Evolutionary conservation across 2,113 vertebrate species (phyloP).

Genomic region (Clarias macrocephalus): DNA sequence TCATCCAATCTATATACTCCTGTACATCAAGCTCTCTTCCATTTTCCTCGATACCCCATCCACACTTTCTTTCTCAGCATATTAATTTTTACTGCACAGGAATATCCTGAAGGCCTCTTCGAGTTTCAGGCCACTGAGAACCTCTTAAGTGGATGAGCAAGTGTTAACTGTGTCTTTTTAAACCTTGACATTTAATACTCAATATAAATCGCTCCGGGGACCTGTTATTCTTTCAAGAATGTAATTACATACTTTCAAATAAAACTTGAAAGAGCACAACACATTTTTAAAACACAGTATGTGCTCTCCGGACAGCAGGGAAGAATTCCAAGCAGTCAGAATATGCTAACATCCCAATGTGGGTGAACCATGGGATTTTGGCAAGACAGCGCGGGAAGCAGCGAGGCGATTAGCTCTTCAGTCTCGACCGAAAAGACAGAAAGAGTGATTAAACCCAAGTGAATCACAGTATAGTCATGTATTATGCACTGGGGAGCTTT

Average conservation of each 20-base stretch:
- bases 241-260: constrained; percentile 99
- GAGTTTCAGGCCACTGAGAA: constrained; percentile 58
- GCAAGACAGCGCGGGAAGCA: constrained; percentile 43
- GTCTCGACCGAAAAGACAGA: constrained; percentile 7
- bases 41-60: not conserved
- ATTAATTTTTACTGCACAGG: constrained; percentile 54
- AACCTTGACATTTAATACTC: constrained; percentile 94
- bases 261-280: constrained; percentile 98
- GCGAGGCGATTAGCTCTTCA: constrained; percentile 17
- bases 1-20: not conserved
- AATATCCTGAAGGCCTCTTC: constrained; percentile 49
- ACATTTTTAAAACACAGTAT: constrained; percentile 97
- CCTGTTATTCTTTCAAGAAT: constrained; percentile 98
- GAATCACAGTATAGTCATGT: constrained; percentile 14
- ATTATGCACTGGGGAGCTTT: not conserved
- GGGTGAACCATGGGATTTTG: constrained; percentile 61
- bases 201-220: constrained; percentile 90
- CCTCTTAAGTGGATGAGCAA: constrained; percentile 61
- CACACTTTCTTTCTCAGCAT: constrained; percentile 32
- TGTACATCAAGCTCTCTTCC: not conserved
- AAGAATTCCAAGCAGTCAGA: constrained; percentile 98
- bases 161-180: constrained; percentile 89
- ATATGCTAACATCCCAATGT: constrained; percentile 95
- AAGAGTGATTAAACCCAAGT: constrained; percentile 23
- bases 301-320: constrained; percentile 86